Conservation (phyloP, 2,113 vertebrate genomes). For the Octodon degus region DNA sequence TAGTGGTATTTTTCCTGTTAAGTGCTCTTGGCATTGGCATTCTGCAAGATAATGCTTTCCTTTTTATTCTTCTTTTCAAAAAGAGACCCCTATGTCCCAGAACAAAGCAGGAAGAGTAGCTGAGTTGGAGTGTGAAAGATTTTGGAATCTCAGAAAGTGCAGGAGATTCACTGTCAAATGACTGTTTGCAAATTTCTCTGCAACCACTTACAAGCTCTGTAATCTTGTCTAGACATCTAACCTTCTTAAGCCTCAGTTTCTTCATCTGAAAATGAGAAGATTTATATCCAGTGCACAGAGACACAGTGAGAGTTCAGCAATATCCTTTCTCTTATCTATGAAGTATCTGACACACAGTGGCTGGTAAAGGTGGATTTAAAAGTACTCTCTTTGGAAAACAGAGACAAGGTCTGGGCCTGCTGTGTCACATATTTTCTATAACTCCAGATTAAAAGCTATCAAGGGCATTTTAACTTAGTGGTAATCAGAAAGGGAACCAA, state of each 20-base stretch:
- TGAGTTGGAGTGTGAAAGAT: background rate
- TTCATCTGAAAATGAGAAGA: constrained; percentile 62
- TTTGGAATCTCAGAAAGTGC: background rate
- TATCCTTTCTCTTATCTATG: background rate
- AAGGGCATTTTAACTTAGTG: constrained; percentile 33
- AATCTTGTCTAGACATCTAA: constrained; percentile 14
- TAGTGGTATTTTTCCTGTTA: background rate
- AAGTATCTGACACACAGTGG: constrained; percentile 25
- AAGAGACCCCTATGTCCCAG: background rate
- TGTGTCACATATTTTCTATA: background rate
- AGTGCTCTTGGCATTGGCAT: background rate
- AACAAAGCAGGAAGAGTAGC: constrained; percentile 3
- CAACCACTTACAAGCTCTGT: background rate
- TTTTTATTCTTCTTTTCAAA: background rate
- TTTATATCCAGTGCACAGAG: background rate
- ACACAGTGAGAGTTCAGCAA: constrained; percentile 63
- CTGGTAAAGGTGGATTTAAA: constrained; percentile 41
- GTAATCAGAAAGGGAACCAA: background rate
- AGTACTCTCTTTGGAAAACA: constrained; percentile 47
- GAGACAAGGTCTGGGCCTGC: background rate
- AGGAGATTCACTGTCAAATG: background rate
- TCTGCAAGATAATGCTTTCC: constrained; percentile 15
- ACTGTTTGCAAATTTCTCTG: background rate
- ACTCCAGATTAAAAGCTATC: constrained; percentile 44
- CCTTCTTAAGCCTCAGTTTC: background rate